Evolutionary conservation across 2,888 invertebrate genomes (phyloP).

Genomic region (Amphipyra tragopoginis): DNA sequence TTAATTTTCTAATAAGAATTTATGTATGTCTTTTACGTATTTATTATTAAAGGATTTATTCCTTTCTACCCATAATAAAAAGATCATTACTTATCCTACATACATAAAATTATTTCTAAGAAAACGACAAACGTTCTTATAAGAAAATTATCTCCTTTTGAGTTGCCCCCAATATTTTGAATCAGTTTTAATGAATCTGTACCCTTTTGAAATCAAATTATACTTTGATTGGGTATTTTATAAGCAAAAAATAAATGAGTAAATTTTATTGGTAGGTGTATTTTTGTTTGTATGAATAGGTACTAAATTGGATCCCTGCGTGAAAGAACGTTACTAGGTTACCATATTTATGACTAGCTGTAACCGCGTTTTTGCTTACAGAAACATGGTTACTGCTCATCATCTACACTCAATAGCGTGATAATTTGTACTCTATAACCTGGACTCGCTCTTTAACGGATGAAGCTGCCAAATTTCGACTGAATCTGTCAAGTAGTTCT

Average conservation of each 20-base stretch:
- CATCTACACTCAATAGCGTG: too few relatives aligned
- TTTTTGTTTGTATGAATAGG: constrained; percentile 1
- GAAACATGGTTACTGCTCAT: too few relatives aligned
- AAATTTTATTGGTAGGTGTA: not conserved
- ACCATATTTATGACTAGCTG: not conserved
- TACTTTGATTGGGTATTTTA: constrained; percentile 56
- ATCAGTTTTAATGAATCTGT: constrained; percentile 65
- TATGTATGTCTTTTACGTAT: too few relatives aligned
- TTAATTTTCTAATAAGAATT: too few relatives aligned
- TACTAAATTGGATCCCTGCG: not conserved
- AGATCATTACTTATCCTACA: too few relatives aligned
- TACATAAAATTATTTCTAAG: constrained; percentile 2
- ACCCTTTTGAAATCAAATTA: constrained; percentile 45
- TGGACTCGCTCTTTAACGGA: too few relatives aligned
- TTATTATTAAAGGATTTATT: too few relatives aligned
- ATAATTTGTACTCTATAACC: too few relatives aligned
- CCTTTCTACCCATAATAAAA: too few relatives aligned
- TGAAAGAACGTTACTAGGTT: not conserved
- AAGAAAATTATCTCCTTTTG: constrained; percentile 41
- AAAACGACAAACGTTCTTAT: constrained; percentile 1
- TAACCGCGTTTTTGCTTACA: too few relatives aligned
- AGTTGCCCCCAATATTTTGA: constrained; percentile 55
- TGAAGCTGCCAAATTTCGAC: too few relatives aligned
- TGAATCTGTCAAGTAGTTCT: too few relatives aligned
- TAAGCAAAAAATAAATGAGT: constrained; percentile 21